Conservation (phyloP, 2,888 invertebrate species). For the Chymomyza amoena region DNA sequence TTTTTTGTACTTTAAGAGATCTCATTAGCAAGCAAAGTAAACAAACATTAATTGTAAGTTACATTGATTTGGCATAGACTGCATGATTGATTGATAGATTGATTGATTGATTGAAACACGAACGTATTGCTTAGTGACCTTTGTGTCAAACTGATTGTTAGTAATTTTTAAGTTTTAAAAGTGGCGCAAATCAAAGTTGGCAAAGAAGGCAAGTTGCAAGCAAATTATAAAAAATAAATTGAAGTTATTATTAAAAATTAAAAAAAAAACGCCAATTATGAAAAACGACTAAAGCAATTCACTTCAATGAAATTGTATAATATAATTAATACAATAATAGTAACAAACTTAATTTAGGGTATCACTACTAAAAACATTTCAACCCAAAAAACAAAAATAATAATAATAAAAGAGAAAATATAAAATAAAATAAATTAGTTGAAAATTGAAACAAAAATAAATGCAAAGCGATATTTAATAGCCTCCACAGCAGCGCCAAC, state of each 20-base stretch:
- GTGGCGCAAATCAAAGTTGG: conserved; percentile 40
- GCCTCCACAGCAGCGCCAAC: conserved; percentile 6
- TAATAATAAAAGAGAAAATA: conserved; percentile 17
- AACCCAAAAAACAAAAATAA: conserved; percentile 34
- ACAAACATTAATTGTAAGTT: conserved; percentile 38
- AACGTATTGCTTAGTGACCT: conserved; percentile 38
- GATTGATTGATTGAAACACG: conserved; percentile 29
- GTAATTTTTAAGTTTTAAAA: conserved; percentile 51
- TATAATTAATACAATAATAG: conserved; percentile 48
- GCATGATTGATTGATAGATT: conserved; percentile 37
- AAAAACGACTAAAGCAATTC: conserved; percentile 31
- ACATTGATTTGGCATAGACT: conserved; percentile 69
- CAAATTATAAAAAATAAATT: conserved; percentile 14
- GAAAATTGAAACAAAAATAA: conserved; percentile 62
- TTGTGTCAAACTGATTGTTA: conserved; percentile 45
- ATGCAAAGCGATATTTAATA: conserved; percentile 49
- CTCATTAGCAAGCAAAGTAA: conserved; percentile 41
- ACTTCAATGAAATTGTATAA: conserved; percentile 31
- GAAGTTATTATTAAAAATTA: conserved; percentile 3
- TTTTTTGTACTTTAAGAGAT: conserved; percentile 70
- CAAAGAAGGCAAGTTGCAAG: conserved; percentile 9
- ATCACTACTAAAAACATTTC: conserved; percentile 45
- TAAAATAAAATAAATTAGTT: conserved; percentile 65
- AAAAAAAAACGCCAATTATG: conserved; percentile 10
- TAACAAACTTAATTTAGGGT: conserved; percentile 54